Evolutionary conservation across 1,140 invertebrate genomes (phyloP).

Genomic region (Conus betulinus): DNA sequence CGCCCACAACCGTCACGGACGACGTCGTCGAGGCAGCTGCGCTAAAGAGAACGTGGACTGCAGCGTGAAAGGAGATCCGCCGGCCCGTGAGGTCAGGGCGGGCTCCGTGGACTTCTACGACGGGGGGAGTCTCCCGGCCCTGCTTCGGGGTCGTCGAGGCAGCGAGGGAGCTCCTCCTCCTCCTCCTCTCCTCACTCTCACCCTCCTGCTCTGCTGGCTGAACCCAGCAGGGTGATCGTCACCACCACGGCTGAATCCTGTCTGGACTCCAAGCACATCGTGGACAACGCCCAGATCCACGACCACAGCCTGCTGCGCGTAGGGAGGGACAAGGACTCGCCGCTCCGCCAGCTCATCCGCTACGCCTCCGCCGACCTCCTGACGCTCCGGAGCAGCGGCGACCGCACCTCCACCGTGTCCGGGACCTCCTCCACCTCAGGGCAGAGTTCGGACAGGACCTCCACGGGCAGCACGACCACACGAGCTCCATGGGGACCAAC

Average conservation of each 20-base stretch:
- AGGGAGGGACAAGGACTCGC: slow-evolving; percentile 25
- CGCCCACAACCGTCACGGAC: background rate
- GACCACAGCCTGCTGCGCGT: slow-evolving; percentile 13
- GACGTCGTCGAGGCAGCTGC: slow-evolving; percentile 19
- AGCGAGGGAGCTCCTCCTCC: background rate
- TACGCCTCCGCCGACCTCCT: slow-evolving; percentile 36
- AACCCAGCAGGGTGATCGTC: slow-evolving; percentile 19
- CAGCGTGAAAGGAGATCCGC: background rate
- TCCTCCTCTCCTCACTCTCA: slow-evolving; percentile 2
- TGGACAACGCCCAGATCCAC: slow-evolving; percentile 11
- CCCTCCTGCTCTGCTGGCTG: background rate
- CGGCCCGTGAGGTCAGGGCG: background rate
- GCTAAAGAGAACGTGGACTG: slow-evolving; percentile 36
- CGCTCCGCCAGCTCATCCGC: slow-evolving; percentile 31
- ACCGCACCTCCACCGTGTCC: slow-evolving; percentile 4
- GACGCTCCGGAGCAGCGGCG: slow-evolving; percentile 12
- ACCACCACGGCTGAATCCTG: slow-evolving; percentile 15
- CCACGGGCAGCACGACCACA: slow-evolving; percentile 34
- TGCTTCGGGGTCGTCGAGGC: background rate
- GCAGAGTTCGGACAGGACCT: slow-evolving; percentile 30
- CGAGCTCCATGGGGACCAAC: slow-evolving; percentile 11
- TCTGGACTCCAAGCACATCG: slow-evolving; percentile 34
- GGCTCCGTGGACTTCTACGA: background rate
- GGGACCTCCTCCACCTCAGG: slow-evolving; percentile 13
- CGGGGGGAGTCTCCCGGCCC: background rate